Base-by-base conservation (phyloP, 1,140 invertebrate species). In the Drosophila lacteicornis region DNA sequence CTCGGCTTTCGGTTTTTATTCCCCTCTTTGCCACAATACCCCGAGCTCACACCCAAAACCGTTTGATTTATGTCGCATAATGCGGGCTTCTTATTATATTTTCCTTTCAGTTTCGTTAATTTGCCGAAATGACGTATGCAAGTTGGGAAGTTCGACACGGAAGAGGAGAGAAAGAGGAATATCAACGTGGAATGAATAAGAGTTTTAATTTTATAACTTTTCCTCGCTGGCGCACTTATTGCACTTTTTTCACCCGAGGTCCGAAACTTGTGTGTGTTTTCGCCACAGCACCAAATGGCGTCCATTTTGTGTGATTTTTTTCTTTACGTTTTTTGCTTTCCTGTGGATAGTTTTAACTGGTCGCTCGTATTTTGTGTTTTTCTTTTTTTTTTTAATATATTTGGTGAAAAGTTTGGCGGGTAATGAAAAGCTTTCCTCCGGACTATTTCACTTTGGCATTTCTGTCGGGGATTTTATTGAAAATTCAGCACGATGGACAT, bases 11-110 rank as follows among this genome's bases (percentile, higher is more conserved):
- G 4, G n/a, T 13, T 43, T 38, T 59, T 61, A 59, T 49, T 43
- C 63, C 19, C 19, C 33, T 62, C 13, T 55, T 22, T 0, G 8
- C 27, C 42, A 40, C 49, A 56, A 40, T 25, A 56, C 36, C 19
- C 53, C n/a, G 0, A 9, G 27, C 53, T 22, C 46, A 45, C 36
- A 25, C 45, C 53, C 46, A 19, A 27, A 62, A 42, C 59, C 69
- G 25, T 79, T 71, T 84, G 76, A 83, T 83, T 83, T 83, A 83
- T 83, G 61, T 53, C 49, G 67, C 67, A 62, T 82, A 78, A 82
- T 85, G 73, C 65, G 60, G 65, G 36, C 38, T 77, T 76, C 79
- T 75, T 86, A 78, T 78, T 79, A 63, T 86, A 84, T 84, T 74
- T 86, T 68, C 42, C 55, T 36, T 60, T 76, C 58, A 62, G 47